Conservation (phyloP, 2,113 vertebrate genomes). For the Calyptomena viridis region DNA sequence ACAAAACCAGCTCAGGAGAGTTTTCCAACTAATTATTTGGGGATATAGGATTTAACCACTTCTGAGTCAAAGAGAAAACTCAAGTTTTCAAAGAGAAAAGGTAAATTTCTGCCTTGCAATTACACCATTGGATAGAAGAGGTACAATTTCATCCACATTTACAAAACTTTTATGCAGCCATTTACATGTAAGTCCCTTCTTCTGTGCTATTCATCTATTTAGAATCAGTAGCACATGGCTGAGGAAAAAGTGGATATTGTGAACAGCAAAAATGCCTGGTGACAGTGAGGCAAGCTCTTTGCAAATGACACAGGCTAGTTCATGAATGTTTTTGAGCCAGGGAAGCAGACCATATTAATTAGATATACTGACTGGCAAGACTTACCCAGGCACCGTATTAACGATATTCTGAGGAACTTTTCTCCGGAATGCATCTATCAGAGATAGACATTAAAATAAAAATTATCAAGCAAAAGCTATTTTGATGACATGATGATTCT, state of each 20-base stretch:
- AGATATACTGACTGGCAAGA: neutral
- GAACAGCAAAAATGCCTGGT: neutral
- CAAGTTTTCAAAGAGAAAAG: neutral
- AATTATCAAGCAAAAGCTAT: neutral
- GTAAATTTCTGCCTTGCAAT: neutral
- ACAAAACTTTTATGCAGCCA: neutral
- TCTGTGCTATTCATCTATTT: neutral
- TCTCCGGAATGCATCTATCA: neutral
- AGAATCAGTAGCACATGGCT: neutral
- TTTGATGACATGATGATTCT: neutral
- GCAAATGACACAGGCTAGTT: neutral
- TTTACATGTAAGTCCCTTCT: neutral
- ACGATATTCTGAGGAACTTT: neutral
- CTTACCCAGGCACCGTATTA: neutral
- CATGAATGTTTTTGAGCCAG: neutral
- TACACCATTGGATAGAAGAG: neutral
- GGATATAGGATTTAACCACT: neutral
- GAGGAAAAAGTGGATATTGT: neutral
- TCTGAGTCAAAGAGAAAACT: neutral
- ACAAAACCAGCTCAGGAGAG: neutral
- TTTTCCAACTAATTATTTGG: neutral
- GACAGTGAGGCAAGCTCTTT: neutral
- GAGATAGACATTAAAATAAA: neutral
- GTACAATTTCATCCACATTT: neutral
- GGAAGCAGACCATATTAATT: neutral